Base-by-base conservation (phyloP, 2,888 invertebrate species). In the Stenotaenia linearis region DNA sequence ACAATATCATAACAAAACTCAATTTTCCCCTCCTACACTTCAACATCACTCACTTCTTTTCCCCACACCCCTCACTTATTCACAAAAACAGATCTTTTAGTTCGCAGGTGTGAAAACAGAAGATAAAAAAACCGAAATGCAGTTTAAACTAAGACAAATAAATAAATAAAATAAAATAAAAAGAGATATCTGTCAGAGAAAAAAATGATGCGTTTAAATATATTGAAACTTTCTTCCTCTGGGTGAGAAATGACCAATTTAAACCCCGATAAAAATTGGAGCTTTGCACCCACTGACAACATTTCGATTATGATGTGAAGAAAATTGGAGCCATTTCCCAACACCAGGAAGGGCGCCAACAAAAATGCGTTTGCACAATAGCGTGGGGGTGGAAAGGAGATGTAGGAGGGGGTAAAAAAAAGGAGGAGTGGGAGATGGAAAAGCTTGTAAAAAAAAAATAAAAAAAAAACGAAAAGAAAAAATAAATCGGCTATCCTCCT, bases 281-380 rank as follows among this genome's bases (percentile, higher is more conserved):
- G 78, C 78, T 78, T 78, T 78, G 78, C 37, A 56, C 56, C 56
- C 50, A 28, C 32, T 78, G 78, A 78, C 78, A 78, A 50, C 25
- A 23, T 45, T 56, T 78, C 56, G 78, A 78, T 78, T 78, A 78
- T 78, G 78, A 78, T 78, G 78, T 50, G 78, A 78, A 50, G 28
- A 78, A 50, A 78, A 78, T 37, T 77, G 35, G 77, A 35, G 77
- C 77, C 37, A 77, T 77, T 78, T 78, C 78, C 56, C 75, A 75
- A 75, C 75, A 35, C 56, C 56, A 75, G 32, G 25, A 28, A 30
- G 25, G 75, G 35, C 75, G 32, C 75, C 75, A 30, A 30, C 30
- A 75, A 75, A 75, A 75, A 75, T 32, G 75, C 35, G 75, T 23
- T 35, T 77, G 77, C 35, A 77, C 23, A 35, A 77, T 32, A 15